Evolutionary conservation across 2,113 vertebrate genomes (phyloP), one percentile per base, ranked within the genome.

Genomic region (Brachyistius frenatus): DNA sequence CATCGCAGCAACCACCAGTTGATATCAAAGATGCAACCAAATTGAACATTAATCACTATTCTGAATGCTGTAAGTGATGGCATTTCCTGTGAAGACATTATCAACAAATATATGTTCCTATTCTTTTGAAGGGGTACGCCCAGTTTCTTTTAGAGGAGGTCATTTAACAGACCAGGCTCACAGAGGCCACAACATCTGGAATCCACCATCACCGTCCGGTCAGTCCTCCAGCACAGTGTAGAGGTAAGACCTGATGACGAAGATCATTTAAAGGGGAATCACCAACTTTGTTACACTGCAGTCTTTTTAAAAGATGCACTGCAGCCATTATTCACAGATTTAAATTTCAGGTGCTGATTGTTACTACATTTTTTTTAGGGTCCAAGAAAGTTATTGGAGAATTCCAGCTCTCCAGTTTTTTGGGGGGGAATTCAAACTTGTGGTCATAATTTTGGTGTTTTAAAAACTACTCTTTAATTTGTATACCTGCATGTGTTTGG

Each of bases 211-310:
- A 0, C 36, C 31, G 33, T 68, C 86, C 14, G 85, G 92, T 39
- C 90, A 91, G 67, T 83, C 88, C 33, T 85, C 75, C 78, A 90
- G 84, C 63, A 92, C 84, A 0, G 85, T 94, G 83, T 95, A 89
- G 85, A 92, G 92, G 93, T 93, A 66, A 88, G 69, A 30, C 35
- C 54, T 41, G 46, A 37, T 14, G 47, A 71, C 9, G 49, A 23
- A 6, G 49, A 16, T 2, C 4, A 6, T 50, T 50, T 50, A 50
- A 50, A 14, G 5, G 14, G 16, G 2, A 50, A 23, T 23, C 23
- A 23, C 23, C 23, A 23, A 23, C 23, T 23, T 23, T 23, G 23
- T 23, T 23, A 23, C 23, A 23, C 23, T 23, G 6, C 39, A 41
- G 39, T 8, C 39, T 41, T 7, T 37, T 37, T 37, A 7, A 37